phyloP scores from a whole-genome alignment of 2,113 vertebrate species.

The Oryzias woworae region DNA sequence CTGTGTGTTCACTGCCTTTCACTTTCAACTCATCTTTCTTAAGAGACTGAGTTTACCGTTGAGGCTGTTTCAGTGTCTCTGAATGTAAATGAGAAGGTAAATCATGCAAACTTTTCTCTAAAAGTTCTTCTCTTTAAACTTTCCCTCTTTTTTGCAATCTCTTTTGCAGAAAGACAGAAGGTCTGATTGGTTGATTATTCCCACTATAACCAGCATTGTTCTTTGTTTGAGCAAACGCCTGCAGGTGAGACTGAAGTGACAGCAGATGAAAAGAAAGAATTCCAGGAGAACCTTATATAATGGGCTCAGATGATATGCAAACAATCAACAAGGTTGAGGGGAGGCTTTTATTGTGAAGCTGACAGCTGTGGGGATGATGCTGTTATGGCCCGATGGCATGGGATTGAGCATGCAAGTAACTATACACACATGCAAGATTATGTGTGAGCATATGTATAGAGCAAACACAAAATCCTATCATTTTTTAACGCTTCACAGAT shows the following conservation, averaged over 20 bases:
- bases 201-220: slow-evolving; percentile 41
- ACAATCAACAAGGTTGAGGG: slow-evolving; percentile 39
- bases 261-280: slow-evolving; percentile 42
- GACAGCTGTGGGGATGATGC: slow-evolving; percentile 40
- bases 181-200: slow-evolving; percentile 52
- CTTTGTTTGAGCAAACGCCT: slow-evolving; percentile 65
- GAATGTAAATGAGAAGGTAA: slow-evolving; percentile 35
- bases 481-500: not conserved
- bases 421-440: slow-evolving; percentile 19
- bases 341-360: slow-evolving; percentile 42
- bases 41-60: slow-evolving; percentile 15
- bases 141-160: slow-evolving; percentile 19
- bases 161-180: slow-evolving; percentile 19
- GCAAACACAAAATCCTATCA: not conserved
- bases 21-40: slow-evolving; percentile 23
- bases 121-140: slow-evolving; percentile 3
- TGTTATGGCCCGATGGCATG: slow-evolving; percentile 37
- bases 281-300: slow-evolving; percentile 60
- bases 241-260: slow-evolving; percentile 49
- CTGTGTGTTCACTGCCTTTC: not conserved
- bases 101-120: slow-evolving; percentile 22
- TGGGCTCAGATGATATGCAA: slow-evolving; percentile 37
- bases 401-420: slow-evolving; percentile 22
- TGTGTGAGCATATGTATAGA: not conserved
- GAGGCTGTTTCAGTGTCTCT: slow-evolving; percentile 22